Evolutionary conservation across 1,140 invertebrate species (phyloP).

Genomic region (Drosophila nebulosa): DNA sequence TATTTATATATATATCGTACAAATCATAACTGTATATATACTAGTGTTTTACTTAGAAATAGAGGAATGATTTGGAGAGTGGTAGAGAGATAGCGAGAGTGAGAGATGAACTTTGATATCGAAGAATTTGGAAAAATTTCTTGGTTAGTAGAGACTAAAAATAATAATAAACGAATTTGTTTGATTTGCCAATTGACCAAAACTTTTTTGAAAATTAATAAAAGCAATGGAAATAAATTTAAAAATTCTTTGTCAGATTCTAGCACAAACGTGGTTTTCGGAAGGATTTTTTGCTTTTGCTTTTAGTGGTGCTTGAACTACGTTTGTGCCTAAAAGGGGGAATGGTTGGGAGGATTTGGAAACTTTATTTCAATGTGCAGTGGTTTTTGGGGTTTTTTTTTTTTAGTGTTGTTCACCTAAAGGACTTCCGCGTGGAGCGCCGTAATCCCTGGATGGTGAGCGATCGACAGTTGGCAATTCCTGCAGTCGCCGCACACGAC

Average conservation of each 20-base stretch:
- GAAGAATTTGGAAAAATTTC: not conserved
- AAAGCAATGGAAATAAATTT: constrained; percentile 9
- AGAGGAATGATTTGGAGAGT: constrained; percentile 5
- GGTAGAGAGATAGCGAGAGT: constrained; percentile 32
- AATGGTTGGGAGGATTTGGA: too few relatives aligned
- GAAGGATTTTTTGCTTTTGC: constrained; percentile 5
- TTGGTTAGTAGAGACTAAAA: constrained; percentile 27
- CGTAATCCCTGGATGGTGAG: constrained; percentile 88
- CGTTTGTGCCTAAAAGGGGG: constrained; percentile 60
- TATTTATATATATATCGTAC: constrained; percentile 23
- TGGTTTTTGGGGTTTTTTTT: not conserved
- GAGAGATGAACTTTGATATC: constrained; percentile 11
- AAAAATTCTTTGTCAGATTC: constrained; percentile 9
- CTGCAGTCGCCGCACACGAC: constrained; percentile 83
- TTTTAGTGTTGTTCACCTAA: constrained; percentile 74
- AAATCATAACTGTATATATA: constrained; percentile 47
- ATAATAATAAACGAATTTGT: not conserved
- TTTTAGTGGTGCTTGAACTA: constrained; percentile 35
- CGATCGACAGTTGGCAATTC: constrained; percentile 92
- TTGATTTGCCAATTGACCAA: constrained; percentile 38
- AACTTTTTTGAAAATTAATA: constrained; percentile 6
- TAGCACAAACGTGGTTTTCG: constrained; percentile 55
- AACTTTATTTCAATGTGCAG: not conserved
- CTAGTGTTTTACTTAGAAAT: constrained; percentile 4
- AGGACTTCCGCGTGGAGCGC: constrained; percentile 84